Evolutionary conservation across 2,888 invertebrate species (phyloP).

Genomic region (Drosophila merina): DNA sequence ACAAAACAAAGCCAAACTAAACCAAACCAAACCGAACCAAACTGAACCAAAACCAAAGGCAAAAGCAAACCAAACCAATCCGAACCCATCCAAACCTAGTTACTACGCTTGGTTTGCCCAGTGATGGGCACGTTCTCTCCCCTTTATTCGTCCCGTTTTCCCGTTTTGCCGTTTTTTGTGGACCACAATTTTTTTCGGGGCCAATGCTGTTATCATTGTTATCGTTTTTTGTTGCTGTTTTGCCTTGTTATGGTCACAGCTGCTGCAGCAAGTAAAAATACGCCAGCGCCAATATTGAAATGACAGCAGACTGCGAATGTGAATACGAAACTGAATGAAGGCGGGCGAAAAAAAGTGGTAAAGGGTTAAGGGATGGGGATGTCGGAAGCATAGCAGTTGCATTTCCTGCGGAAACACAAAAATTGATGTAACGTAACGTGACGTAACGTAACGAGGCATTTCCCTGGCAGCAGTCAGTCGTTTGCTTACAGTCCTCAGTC

Average conservation of each 20-base stretch:
- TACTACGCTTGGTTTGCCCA: slow-evolving; percentile 55
- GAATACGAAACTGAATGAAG: slow-evolving; percentile 28
- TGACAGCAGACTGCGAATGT: slow-evolving; percentile 67
- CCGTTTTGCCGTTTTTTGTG: slow-evolving; percentile 46
- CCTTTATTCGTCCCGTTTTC: too few relatives aligned
- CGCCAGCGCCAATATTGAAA: slow-evolving; percentile 75
- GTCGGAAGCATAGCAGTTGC: slow-evolving; percentile 66
- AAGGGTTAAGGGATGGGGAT: slow-evolving; percentile 26
- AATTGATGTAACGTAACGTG: slow-evolving; percentile 78
- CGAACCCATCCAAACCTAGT: slow-evolving; percentile 59
- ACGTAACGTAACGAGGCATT: slow-evolving; percentile 73
- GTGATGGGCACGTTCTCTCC: slow-evolving; percentile 51
- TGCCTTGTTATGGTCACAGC: slow-evolving; percentile 67
- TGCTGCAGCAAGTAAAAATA: slow-evolving; percentile 75
- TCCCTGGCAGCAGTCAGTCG: slow-evolving; percentile 57
- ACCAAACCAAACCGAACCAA: slow-evolving; percentile 28
- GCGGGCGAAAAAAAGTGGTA: slow-evolving; percentile 20
- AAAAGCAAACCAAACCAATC: slow-evolving; percentile 20
- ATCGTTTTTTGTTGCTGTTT: slow-evolving; percentile 34
- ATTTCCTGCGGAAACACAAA: slow-evolving; percentile 78
- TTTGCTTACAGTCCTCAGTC: slow-evolving; percentile 32
- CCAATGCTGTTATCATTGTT: slow-evolving; percentile 40
- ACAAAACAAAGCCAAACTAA: slow-evolving; percentile 39
- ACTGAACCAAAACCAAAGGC: slow-evolving; percentile 30
- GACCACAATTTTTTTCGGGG: slow-evolving; percentile 7